These are phyloP conservation scores for Amphibalanus amphitrite DNA, from an alignment of 1,140 invertebrate species.

Conservation along the genomic window DNA sequence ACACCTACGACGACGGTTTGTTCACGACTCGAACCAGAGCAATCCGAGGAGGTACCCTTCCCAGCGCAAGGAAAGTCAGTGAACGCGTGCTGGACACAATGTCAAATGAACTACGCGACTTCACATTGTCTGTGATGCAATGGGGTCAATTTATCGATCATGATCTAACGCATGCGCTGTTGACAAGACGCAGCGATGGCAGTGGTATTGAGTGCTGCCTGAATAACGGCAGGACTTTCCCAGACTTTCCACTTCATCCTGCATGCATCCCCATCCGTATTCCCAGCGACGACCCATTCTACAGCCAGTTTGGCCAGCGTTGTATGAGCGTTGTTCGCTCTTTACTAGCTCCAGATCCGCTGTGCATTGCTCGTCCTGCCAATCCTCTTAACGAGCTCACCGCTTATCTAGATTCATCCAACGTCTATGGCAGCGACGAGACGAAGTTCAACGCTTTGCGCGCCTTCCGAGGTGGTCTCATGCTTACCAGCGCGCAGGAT, in stretches of 20 bases:
- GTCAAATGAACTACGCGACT: slow-evolving; percentile 25
- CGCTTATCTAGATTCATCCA: slow-evolving; percentile 79
- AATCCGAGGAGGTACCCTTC: no score
- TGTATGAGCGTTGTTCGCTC: slow-evolving; percentile 51
- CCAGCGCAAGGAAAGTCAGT: slow-evolving; percentile 31
- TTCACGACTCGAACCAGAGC: no score
- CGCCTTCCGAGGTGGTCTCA: slow-evolving; percentile 17
- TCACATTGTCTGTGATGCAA: slow-evolving; percentile 30
- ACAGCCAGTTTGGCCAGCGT: slow-evolving; percentile 11
- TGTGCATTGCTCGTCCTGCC: slow-evolving; percentile 46
- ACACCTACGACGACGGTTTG: no score
- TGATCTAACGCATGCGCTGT: slow-evolving; percentile 30
- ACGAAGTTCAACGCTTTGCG: neutral
- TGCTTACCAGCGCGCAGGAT: slow-evolving; percentile 4
- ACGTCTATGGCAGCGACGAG: slow-evolving; percentile 45
- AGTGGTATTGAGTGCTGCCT: slow-evolving; percentile 16
- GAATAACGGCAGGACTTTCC: neutral
- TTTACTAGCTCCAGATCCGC: slow-evolving; percentile 39
- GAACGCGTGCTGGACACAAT: slow-evolving; percentile 27
- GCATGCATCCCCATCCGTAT: slow-evolving; percentile 20
- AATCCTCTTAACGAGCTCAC: slow-evolving; percentile 62
- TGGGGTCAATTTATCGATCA: slow-evolving; percentile 41
- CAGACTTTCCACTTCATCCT: slow-evolving; percentile 13
- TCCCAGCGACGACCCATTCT: slow-evolving; percentile 19
- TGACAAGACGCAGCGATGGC: slow-evolving; percentile 28